Evolutionary conservation across 2,888 invertebrate genomes (phyloP), one percentile per base, ranked within the genome.

Genomic region (Eupeodes latifasciatus): DNA sequence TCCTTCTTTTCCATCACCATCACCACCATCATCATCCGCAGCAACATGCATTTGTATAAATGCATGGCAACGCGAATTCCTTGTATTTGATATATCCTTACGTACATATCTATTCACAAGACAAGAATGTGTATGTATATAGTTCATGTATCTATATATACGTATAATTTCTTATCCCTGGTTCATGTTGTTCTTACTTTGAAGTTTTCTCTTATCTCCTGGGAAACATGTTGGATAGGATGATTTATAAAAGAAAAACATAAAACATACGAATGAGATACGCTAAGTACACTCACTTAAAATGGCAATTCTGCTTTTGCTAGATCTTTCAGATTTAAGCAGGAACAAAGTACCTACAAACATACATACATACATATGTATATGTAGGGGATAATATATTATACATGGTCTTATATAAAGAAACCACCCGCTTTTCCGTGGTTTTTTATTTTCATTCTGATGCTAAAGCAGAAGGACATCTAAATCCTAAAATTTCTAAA

Each of bases 201-300:
- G 88, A 88, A 88, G 88, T 85, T 72, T 72, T 81, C 55, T 77
- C 85, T 85, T 88, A 88, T 88, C 88, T 88, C 85, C 85, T 74
- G 85, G 78, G 88, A 85, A 88, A 85, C 88, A 88, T 85, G 88
- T 78, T 85, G 85, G 85, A 88, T 85, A 79, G 78, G 88, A 88
- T 88, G 81, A 88, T 88, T 85, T 88, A 72, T 81, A 78, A 69
- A 81, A 81, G 81, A 81, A 88, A 88, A 77, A 77, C 67, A 69
- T 12, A 40, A 36, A 57, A 69, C 9, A 40, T 16, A 57, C 78
- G 78, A 85, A 88, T 81, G 78, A 88, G 85, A 85, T 88, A 85
- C 81, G 80, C 67, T 87, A 84, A 87, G 87, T 76, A 81, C 72
- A 87, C 79, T 79, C 83, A 66, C 83, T 78, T 40, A 79, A 69